Evolutionary conservation across 2,113 vertebrate species (phyloP).

Genomic region (Erythrocebus patas): DNA sequence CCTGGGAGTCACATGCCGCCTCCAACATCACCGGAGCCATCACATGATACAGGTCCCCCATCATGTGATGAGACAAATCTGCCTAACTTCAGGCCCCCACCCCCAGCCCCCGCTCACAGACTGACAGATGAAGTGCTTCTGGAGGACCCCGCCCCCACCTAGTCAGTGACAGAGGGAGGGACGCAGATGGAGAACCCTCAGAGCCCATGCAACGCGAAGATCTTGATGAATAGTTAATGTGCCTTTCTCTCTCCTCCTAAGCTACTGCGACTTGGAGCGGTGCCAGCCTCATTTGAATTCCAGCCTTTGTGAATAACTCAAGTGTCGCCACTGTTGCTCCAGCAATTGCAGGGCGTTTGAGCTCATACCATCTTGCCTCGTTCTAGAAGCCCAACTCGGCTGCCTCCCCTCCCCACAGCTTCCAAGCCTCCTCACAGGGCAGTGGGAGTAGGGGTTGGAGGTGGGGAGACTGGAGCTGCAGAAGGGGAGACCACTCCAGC

Average conservation of each 20-base stretch:
- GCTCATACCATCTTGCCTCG: constrained; percentile 56
- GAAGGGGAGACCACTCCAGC: neutral
- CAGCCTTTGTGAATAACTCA: constrained; percentile 77
- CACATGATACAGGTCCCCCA: constrained; percentile 79
- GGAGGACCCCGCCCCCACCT: neutral
- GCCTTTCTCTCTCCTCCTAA: constrained; percentile 41
- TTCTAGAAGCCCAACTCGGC: neutral
- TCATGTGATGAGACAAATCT: constrained; percentile 71
- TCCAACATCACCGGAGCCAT: constrained; percentile 66
- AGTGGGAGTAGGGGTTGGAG: neutral
- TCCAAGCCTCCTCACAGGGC: neutral
- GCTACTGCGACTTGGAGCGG: constrained; percentile 67
- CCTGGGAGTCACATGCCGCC: constrained; percentile 78
- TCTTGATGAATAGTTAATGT: constrained; percentile 77
- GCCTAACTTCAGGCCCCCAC: constrained; percentile 52
- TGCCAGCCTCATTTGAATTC: constrained; percentile 72
- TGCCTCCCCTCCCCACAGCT: neutral
- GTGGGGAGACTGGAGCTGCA: neutral
- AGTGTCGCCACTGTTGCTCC: constrained; percentile 51
- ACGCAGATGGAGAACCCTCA: neutral
- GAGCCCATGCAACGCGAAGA: constrained; percentile 52
- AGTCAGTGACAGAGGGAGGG: neutral
- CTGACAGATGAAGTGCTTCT: constrained; percentile 35
- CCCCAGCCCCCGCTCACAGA: neutral
- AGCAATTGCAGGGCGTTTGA: constrained; percentile 30